A percentile compares a stretch with the other conserved stretches of the same genome.
Evolutionary conservation across 1,140 invertebrate species (phyloP).

Genomic region (Drosophila lowei): DNA sequence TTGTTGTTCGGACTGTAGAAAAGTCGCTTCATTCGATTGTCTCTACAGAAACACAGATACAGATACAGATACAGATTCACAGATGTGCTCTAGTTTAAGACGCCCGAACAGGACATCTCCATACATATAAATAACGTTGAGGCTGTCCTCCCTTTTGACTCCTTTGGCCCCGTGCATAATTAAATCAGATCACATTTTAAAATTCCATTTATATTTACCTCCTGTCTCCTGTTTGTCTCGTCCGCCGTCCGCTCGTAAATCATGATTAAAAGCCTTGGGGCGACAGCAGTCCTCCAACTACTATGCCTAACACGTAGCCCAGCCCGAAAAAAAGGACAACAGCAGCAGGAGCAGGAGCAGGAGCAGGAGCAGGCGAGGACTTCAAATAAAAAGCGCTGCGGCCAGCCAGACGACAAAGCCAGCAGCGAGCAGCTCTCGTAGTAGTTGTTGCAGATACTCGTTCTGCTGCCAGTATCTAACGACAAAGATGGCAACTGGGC

Average conservation of each 20-base stretch:
- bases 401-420: constrained; percentile 61
- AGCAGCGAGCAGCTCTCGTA: constrained; percentile 13
- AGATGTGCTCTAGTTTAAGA: too few species aligned
- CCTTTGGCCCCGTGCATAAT: constrained; percentile 69
- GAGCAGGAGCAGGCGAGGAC: constrained; percentile 42
- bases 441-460: constrained; percentile 20
- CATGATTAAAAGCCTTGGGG: constrained; percentile 82
- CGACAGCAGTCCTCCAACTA: constrained; percentile 60
- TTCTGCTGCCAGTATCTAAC: too few species aligned
- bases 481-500: constrained; percentile 57
- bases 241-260: constrained; percentile 71
- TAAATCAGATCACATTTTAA: constrained; percentile 83
- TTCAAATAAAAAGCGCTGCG: constrained; percentile 72
- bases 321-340: constrained; percentile 18
- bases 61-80: too few species aligned
- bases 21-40: not conserved
- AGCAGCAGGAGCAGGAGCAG: constrained; percentile 2
- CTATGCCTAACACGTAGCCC: constrained; percentile 74
- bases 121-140: constrained; percentile 41
- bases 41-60: too few species aligned
- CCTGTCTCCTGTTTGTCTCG: constrained; percentile 58
- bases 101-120: constrained; percentile 1
- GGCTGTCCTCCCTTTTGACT: constrained; percentile 1
- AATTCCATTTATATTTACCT: constrained; percentile 83
- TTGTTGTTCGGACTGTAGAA: not conserved